A percentile compares a stretch with the other conserved stretches of the same genome.
Conservation (phyloP, 2,888 invertebrate species). For the Hydrotaea diabolus region DNA sequence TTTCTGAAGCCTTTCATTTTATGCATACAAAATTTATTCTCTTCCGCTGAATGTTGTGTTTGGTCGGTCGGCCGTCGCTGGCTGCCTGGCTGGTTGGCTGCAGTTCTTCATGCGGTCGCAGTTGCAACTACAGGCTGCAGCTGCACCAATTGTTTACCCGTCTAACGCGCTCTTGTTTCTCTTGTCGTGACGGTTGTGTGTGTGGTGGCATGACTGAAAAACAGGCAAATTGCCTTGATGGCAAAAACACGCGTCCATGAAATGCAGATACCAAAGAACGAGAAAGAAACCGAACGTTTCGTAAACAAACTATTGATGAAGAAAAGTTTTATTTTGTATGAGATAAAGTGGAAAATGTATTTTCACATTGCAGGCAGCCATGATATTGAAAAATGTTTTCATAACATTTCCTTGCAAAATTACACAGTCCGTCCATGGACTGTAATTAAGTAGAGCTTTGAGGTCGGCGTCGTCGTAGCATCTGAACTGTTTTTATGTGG, state of each 20-base stretch:
- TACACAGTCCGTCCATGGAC: neutral
- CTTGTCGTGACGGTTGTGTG: neutral
- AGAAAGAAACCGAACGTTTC: neutral
- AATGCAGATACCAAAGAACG: neutral
- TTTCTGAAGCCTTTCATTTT: constrained; percentile 36
- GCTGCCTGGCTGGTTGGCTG: too few species aligned
- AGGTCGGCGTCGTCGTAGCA: too few species aligned
- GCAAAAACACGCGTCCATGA: constrained; percentile 1
- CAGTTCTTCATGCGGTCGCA: neutral
- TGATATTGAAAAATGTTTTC: neutral
- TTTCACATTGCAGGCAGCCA: neutral
- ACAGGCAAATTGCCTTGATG: neutral
- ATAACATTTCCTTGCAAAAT: neutral
- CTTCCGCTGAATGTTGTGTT: constrained; percentile 31
- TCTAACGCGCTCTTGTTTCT: constrained; percentile 3
- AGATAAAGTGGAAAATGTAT: constrained; percentile 13
- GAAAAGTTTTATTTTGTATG: constrained; percentile 10
- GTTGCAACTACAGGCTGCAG: neutral
- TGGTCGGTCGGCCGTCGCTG: neutral
- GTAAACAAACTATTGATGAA: constrained; percentile 22
- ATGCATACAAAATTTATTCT: constrained; percentile 40
- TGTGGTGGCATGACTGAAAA: neutral
- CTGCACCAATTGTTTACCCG: constrained; percentile 9
- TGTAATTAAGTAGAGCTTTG: too few species aligned
- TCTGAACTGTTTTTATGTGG: too few species aligned